Base-by-base conservation (phyloP, 2,888 invertebrate genomes). In the Myopa tessellatipennis region DNA sequence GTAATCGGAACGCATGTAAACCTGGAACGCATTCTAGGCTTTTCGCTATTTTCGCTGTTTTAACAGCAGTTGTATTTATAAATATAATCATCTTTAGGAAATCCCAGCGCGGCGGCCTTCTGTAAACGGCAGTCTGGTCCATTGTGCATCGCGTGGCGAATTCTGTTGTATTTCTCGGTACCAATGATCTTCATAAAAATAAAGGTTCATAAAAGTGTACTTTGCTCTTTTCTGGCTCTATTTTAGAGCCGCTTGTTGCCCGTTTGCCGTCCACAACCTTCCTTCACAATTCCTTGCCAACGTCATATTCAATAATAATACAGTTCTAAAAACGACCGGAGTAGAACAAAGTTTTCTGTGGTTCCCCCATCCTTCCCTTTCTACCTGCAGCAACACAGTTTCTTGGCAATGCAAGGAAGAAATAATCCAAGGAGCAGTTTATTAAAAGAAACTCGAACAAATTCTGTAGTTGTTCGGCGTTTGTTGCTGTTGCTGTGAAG, bases 371-470 rank as follows among this genome's bases (percentile, higher is more conserved):
- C 16, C n/a, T 12, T n/a, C 18, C 72, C 45, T 26, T 14, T 6
- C 61, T 6, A 26, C 58, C 7, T 14, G 40, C 36, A 45, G 26
- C 73, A 12, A 38, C 67, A 68, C 52, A 74, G 18, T 73, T 73
- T 61, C 58, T 68, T 74, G 74, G 74, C 74, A 74, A 74, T 55
- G 67, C 74, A 55, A 68, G 55, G 60, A 60, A 26, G 26, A 26
- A 45, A 40, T 50, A 61, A 45, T n/a, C 60, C 60, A 60, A 60
- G 61, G 60, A 73, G 50, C 18, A 74, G 74, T 74, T 65, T 65
- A 74, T 74, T 74, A 74, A 74, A 73, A 74, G 63, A 65, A 74
- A 74, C 63, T 36, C 65, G 52, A 52, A 71, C 73, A 63, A 72
- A n/a, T 61, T 61, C 38, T 55, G 52, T 52, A 34, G 34, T 55